Evolutionary conservation across 2,113 vertebrate species (phyloP), one percentile per base, ranked within the genome.

Genomic region (Hypocryptadius cinnamomeus): DNA sequence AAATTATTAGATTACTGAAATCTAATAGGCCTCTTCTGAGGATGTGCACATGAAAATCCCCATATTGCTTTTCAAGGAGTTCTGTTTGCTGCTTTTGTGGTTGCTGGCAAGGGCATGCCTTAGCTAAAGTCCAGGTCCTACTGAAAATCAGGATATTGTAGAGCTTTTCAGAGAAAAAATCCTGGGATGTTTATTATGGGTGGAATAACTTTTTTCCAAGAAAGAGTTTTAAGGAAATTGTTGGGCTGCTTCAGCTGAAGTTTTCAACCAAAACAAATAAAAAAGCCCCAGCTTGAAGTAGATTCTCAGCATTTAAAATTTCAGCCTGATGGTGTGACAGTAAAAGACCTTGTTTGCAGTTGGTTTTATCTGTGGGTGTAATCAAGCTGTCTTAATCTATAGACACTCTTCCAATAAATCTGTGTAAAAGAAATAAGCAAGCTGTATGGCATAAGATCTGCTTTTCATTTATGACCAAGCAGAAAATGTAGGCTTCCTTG

Each of bases 231-330:
- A 85, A 93, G 92, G 90, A 95, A 94, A 89, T 89, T 0, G 6
- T 74, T 92, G 30, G 76, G 37, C 83, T 95, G 76, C 86, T 89
- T 92, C 76, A 93, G 44, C 39, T 74, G 68, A 80, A 87, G 72
- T 85, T 90, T 92, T 88, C 63, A 70, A 95, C 87, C 90, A 85
- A 95, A 94, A 77, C 42, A 93, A 95, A 91, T 71, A 68, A 24
- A 79, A 86, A 61, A 93, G 28, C 30, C 53, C 48, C 53, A 84
- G 31, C n/a, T 64, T 90, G 79, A 88, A 88, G 64, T 28, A 84
- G 20, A 51, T 61, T 80, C 56, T 81, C 10, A 44, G 60, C 44
- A 47, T 57, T 80, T 39, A 84, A 56, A 81, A 86, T 64, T 80
- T 86, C 88, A 92, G 42, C 56, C 44, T 85, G 79, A 45, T 82